Conservation (phyloP, 1,140 invertebrate genomes). For the Muscidifurax raptorellus region DNA sequence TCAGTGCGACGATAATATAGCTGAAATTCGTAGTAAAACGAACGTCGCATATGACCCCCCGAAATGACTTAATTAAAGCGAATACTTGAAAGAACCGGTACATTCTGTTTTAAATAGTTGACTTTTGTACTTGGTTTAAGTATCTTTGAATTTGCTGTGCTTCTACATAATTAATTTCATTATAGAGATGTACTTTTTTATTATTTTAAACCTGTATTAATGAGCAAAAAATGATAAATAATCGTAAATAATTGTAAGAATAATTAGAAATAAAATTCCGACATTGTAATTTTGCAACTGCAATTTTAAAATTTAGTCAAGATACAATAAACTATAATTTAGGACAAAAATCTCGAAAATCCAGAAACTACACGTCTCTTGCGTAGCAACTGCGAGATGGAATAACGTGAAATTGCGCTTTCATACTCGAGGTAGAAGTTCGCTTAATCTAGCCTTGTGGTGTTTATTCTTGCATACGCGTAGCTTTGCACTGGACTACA, state of each 20-base stretch:
- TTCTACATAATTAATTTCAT: no score
- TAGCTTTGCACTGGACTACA: neutral
- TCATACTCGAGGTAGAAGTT: neutral
- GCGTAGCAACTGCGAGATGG: neutral
- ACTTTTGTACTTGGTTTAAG: no score
- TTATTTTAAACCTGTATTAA: no score
- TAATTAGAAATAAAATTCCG: no score
- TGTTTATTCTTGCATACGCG: conserved; percentile 10
- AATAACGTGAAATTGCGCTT: neutral
- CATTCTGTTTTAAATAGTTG: no score
- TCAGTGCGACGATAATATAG: neutral
- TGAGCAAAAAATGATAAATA: no score
- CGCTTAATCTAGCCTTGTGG: neutral
- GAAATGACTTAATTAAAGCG: neutral
- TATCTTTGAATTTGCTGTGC: no score
- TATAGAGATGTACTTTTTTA: no score
- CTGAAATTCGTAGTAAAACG: neutral
- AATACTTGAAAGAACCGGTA: no score
- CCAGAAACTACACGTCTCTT: neutral
- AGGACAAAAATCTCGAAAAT: neutral
- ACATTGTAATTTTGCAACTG: no score
- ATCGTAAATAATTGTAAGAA: no score
- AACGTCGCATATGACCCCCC: neutral
- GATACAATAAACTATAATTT: neutral
- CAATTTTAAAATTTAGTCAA: no score